Evolutionary conservation across 1,140 invertebrate genomes (phyloP).

Genomic region (Drosophila nannoptera): DNA sequence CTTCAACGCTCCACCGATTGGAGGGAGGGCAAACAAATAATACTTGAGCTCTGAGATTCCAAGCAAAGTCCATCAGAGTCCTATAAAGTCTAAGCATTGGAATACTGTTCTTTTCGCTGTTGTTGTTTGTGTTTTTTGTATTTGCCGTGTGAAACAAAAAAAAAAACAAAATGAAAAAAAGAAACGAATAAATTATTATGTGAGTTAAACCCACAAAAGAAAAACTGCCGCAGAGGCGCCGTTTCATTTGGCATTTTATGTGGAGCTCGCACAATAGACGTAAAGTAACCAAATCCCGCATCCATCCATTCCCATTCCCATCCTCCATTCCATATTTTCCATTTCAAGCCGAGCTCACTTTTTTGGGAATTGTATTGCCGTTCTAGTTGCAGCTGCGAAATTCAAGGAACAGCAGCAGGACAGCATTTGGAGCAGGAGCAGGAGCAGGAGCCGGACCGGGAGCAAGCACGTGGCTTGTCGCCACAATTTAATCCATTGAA

Average conservation of each 20-base stretch:
- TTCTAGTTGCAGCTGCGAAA: conserved; percentile 12
- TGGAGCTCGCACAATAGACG: conserved; percentile 12
- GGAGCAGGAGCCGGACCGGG: background rate
- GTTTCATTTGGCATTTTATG: conserved; percentile 23
- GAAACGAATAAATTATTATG: conserved; percentile 47
- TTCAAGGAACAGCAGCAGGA: background rate
- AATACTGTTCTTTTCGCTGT: conserved; percentile 42
- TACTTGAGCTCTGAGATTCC: conserved; percentile 6
- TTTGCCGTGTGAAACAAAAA: conserved; percentile 45
- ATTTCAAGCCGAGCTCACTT: too few relatives aligned
- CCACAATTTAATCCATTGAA: conserved; percentile 67
- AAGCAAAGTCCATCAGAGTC: conserved; percentile 21
- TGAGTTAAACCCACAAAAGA: conserved; percentile 63
- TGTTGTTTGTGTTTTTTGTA: conserved; percentile 41
- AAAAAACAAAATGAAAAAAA: conserved; percentile 68
- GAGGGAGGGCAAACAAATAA: conserved; percentile 1
- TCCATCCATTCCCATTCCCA: too few relatives aligned
- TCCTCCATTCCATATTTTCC: too few relatives aligned
- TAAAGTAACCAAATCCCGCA: too few relatives aligned
- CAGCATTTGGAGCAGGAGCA: background rate
- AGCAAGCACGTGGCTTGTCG: conserved; percentile 28
- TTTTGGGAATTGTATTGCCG: background rate
- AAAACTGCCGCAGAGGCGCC: conserved; percentile 23
- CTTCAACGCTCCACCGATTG: background rate
- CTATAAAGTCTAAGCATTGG: conserved; percentile 32